A percentile compares a stretch with the other conserved stretches of the same genome.
Evolutionary conservation across 2,888 invertebrate genomes (phyloP).

Genomic region (Melinopterus prodromus): DNA sequence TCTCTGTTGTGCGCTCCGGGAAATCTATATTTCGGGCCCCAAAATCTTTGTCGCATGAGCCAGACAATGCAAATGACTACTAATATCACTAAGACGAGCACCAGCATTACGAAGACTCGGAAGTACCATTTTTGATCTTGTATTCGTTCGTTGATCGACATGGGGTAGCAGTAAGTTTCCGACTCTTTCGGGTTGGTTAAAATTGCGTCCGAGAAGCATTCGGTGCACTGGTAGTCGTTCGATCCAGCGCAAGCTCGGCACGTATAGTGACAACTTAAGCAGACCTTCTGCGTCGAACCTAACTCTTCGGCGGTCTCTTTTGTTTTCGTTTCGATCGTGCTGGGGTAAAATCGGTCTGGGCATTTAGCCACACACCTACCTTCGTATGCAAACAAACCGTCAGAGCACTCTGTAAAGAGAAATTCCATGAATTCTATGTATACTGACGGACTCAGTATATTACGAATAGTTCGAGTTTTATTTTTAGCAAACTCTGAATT

Average conservation of each 20-base stretch:
- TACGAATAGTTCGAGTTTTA: background rate
- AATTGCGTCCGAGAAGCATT: conserved; percentile 73
- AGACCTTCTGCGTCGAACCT: conserved; percentile 51
- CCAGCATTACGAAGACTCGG: conserved; percentile 48
- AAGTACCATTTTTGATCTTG: conserved; percentile 53
- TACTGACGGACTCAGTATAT: conserved; percentile 48
- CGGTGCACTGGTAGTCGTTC: conserved; percentile 72
- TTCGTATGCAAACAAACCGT: conserved; percentile 68
- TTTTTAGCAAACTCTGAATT: no score
- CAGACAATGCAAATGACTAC: conserved; percentile 37
- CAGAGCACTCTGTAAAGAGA: conserved; percentile 70
- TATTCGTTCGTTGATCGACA: conserved; percentile 41
- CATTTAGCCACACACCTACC: conserved; percentile 69
- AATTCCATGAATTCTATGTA: conserved; percentile 34
- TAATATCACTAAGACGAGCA: conserved; percentile 45
- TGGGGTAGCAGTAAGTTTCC: conserved; percentile 57
- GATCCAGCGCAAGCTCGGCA: conserved; percentile 76
- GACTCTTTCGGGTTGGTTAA: conserved; percentile 59
- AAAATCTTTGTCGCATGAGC: conserved; percentile 37
- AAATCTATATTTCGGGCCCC: conserved; percentile 40
- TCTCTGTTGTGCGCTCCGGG: conserved; percentile 44
- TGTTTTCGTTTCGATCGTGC: conserved; percentile 42
- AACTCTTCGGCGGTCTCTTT: conserved; percentile 44
- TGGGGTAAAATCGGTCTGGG: conserved; percentile 54
- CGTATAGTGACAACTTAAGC: conserved; percentile 78